Base-by-base conservation (phyloP, 2,888 invertebrate species). In the Thumatha senex region DNA sequence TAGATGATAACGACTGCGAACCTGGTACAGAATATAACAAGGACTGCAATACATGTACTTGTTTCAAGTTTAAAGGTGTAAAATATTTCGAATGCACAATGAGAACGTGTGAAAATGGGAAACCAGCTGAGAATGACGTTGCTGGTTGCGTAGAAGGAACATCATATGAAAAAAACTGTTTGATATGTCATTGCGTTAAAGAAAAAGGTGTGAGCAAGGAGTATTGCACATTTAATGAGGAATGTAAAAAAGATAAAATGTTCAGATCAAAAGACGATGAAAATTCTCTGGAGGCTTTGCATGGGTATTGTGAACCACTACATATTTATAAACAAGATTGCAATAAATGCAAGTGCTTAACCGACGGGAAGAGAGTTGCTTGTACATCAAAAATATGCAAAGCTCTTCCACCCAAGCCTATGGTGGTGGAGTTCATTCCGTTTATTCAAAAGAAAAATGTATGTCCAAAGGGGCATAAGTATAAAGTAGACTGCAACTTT, bases 31-130 rank as follows among this genome's bases (percentile, higher is more conserved):
- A 51, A 15, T 91, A 79, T 46, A 73, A 60, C 1, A 76, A 68
- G 29, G 79, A 72, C 10, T 92, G 91, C 51, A 89, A 89, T 38
- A 70, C 50, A 0, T 92, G 92, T 48, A 63, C 70, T 13, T 92
- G 92, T 46, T 66, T 70, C 9, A 56, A 63, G 31, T 56, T 48
- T 1, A 51, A 53, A 0, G 74, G 70, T 0, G 40, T 67, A 1
- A 89, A 88, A 56, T 76, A 81, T 9, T 82, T 89, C 36, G 75
- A 77, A 0, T 93, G 93, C 61, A 89, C 92, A 0, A 44, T 82
- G 7, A 78, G 76, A 8, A 43, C 47, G 1, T 92, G 91, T 51
- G 31, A 14, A 0, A n/a, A 12, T 2, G 34, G 12, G 7, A 14
- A 38, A n/a, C 2, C 12, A 3, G 3, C 10, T 0, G 8, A 0